Base-by-base conservation (phyloP, 1,140 invertebrate genomes). In the Orchesella cincta region DNA sequence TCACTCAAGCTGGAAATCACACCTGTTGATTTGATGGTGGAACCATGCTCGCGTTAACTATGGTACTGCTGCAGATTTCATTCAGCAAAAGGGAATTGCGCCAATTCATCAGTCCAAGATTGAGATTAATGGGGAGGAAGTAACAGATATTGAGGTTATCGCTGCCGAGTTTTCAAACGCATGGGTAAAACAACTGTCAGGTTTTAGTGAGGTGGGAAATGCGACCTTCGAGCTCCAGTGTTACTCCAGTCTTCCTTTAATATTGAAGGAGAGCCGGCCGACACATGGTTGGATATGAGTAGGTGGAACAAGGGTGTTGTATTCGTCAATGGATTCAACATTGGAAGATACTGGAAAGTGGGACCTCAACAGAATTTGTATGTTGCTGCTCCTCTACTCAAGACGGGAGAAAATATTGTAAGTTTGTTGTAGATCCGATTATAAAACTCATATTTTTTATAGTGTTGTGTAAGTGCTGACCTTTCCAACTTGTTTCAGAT, bases 301-400 rank as follows among this genome's bases (percentile, higher is more conserved):
- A 80, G 81, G 0, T 88, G 88, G 88, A 83, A 81, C 28, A 88
- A 87, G 84, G 91, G 91, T 8, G 84, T 90, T 71, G 88, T 90
- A n/a, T 87, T 91, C 76, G 81, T 92, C 0, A 92, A 92, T 85
- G 90, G 89, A 3, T 89, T 90, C 80, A 89, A 91, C 81, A 82
- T 92, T 64, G 90, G 90, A 31, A 54, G 81, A 1, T 82, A 82
- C 73, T 83, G 83, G 23, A 84, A 83, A 77, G 80, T 86, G 14
- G 90, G 90, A 0, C 90, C 91, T 0, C 87, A 89, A 81, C 83
- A 86, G 77, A 87, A 88, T 1, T 83, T 90, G 0, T 91, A 89
- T 84, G 78, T 91, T 46, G 90, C 90, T 23, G 89, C 85, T 8
- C 87, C 88, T 0, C 83, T 90, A 26, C 83, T 90, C 0, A 85